Percentiles rank a stretch among this genome's conserved stretches.
phyloP scores from a whole-genome alignment of 2,113 vertebrate genomes.

The Nipponia nippon region DNA sequence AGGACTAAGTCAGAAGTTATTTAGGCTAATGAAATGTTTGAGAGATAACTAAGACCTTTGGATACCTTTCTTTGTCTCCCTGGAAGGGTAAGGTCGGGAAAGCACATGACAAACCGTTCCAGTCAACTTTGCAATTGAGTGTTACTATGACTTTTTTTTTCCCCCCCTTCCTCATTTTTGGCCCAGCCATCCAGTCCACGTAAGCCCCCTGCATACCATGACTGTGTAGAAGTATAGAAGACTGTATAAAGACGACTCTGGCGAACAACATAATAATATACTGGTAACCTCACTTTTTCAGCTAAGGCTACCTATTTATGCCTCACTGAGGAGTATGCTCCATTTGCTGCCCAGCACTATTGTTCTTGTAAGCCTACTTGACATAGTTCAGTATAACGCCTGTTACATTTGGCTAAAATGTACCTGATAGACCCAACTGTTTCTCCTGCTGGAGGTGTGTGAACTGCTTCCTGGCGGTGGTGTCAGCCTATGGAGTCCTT shows the following conservation, averaged over 20 bases:
- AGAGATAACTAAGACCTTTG: neutral
- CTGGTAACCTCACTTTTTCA: neutral
- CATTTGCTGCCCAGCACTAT: neutral
- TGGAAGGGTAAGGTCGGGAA: neutral
- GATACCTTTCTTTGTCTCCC: neutral
- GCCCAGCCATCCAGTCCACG: accelerated
- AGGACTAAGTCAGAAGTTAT: neutral
- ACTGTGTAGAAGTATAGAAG: neutral
- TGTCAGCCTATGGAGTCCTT: neutral
- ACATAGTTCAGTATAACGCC: accelerated
- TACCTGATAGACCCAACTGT: neutral
- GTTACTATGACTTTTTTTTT: neutral
- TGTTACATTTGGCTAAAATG: neutral
- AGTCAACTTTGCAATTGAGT: neutral
- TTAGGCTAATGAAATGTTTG: neutral
- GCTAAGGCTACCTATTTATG: neutral
- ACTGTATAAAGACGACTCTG: neutral
- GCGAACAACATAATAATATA: accelerated
- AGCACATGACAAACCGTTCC: neutral
- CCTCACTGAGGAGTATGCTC: neutral
- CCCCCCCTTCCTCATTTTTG: neutral
- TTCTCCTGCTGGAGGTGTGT: neutral
- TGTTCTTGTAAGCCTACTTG: neutral
- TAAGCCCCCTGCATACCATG: neutral
- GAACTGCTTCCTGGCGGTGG: neutral